A percentile compares a stretch with the other conserved stretches of the same genome.
These are phyloP conservation scores for Chesias legatella DNA, from an alignment of 2,888 invertebrate species.

Conservation along the genomic window DNA sequence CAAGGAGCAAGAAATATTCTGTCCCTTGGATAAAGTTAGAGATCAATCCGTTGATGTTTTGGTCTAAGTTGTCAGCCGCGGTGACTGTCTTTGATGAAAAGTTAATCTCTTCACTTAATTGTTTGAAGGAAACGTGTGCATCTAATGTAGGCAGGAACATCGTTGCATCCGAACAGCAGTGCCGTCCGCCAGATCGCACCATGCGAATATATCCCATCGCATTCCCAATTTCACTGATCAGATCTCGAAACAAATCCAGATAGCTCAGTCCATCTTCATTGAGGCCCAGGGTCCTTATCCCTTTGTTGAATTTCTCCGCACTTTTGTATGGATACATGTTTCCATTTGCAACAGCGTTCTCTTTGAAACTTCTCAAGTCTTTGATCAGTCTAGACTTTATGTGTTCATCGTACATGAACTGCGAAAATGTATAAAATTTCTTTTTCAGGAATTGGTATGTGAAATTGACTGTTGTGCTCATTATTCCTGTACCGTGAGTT, in stretches of 20 bases:
- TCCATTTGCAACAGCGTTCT: constrained; percentile 83
- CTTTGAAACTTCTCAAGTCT: constrained; percentile 91
- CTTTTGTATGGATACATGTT: constrained; percentile 92
- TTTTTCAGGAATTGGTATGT: constrained; percentile 96
- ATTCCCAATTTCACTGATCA: constrained; percentile 97
- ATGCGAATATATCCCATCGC: constrained; percentile 97
- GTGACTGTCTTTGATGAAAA: constrained; percentile 81
- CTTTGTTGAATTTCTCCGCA: constrained; percentile 96
- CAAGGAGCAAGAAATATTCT: constrained; percentile 93
- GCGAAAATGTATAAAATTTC: constrained; percentile 96
- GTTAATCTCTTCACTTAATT: constrained; percentile 80
- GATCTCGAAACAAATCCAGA: constrained; percentile 94
- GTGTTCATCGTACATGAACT: constrained; percentile 98
- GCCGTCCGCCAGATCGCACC: constrained; percentile 95
- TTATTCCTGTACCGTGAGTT: constrained; percentile 97
- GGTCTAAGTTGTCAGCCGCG: constrained; percentile 87
- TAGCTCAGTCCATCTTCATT: constrained; percentile 91
- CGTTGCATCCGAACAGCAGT: constrained; percentile 94
- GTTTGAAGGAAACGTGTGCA: constrained; percentile 81
- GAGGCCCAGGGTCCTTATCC: constrained; percentile 92
- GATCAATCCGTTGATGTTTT: constrained; percentile 87
- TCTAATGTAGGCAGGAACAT: constrained; percentile 92
- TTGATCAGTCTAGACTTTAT: constrained; percentile 96
- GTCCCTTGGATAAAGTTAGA: constrained; percentile 93
- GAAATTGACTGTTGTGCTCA: constrained; percentile 96